Evolutionary conservation across 2,888 invertebrate species (phyloP).

Genomic region (Brachylomia viminalis): DNA sequence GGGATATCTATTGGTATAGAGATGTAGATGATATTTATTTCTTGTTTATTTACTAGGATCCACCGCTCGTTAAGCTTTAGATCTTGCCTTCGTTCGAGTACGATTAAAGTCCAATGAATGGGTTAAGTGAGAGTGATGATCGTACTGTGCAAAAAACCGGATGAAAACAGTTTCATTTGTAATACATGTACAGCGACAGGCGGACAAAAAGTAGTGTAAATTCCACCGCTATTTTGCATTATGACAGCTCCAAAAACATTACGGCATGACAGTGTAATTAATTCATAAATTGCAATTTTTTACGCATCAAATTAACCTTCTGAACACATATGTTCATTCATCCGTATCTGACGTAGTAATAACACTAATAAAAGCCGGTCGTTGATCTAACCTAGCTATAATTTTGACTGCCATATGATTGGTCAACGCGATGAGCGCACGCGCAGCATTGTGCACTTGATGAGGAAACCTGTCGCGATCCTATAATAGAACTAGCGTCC

Average conservation of each 20-base stretch:
- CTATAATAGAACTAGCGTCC: constrained; percentile 2
- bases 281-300: constrained; percentile 34
- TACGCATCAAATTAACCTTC: constrained; percentile 50
- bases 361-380: constrained; percentile 71
- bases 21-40: too few species aligned
- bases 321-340: constrained; percentile 65
- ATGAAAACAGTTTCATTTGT: constrained; percentile 30
- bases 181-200: background rate
- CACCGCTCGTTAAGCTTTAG: too few species aligned
- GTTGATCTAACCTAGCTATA: constrained; percentile 71
- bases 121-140: constrained; percentile 43
- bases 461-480: constrained; percentile 73
- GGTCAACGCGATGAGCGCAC: constrained; percentile 48
- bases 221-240: constrained; percentile 16
- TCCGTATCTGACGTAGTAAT: constrained; percentile 68
- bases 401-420: constrained; percentile 51
- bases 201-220: constrained; percentile 29
- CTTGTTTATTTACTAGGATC: too few species aligned
- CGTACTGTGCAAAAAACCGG: constrained; percentile 27
- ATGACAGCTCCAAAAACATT: constrained; percentile 30
- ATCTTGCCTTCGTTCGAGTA: background rate
- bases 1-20: too few species aligned
- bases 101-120: background rate
- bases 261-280: constrained; percentile 29
- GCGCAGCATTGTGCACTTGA: constrained; percentile 66